phyloP scores from a whole-genome alignment of 2,113 vertebrate species.

The Bombycilla garrulus region DNA sequence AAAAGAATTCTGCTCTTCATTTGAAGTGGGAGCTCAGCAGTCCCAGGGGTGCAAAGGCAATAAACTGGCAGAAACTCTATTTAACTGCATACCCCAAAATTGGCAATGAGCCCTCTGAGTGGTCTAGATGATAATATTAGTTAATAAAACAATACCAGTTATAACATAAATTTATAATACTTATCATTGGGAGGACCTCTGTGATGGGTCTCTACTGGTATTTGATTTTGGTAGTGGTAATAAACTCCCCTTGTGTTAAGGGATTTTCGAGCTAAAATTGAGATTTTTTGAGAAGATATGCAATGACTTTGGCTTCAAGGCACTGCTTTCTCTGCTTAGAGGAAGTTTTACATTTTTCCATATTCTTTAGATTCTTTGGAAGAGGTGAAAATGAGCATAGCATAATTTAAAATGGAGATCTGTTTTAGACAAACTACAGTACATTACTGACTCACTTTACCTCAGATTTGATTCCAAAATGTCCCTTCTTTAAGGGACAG shows the following conservation, averaged over 20 bases:
- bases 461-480: not conserved
- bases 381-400: accelerated
- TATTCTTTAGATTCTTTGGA: not conserved
- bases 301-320: not conserved
- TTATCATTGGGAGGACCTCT: not conserved
- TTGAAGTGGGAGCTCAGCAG: not conserved
- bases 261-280: not conserved
- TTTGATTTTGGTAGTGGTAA: not conserved
- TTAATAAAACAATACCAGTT: not conserved
- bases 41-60: not conserved
- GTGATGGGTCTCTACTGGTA: accelerated
- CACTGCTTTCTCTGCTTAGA: not conserved
- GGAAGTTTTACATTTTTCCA: not conserved
- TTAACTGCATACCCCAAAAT: accelerated
- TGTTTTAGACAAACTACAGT: not conserved
- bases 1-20: not conserved
- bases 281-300: not conserved
- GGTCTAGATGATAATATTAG: not conserved
- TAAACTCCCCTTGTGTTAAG: not conserved
- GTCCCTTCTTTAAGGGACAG: not conserved
- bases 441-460: not conserved
- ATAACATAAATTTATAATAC: not conserved
- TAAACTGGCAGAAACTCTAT: not conserved
- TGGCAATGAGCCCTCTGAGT: not conserved
- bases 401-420: not conserved